phyloP scores from a whole-genome alignment of 2,113 vertebrate species.

The Mus pahari region DNA sequence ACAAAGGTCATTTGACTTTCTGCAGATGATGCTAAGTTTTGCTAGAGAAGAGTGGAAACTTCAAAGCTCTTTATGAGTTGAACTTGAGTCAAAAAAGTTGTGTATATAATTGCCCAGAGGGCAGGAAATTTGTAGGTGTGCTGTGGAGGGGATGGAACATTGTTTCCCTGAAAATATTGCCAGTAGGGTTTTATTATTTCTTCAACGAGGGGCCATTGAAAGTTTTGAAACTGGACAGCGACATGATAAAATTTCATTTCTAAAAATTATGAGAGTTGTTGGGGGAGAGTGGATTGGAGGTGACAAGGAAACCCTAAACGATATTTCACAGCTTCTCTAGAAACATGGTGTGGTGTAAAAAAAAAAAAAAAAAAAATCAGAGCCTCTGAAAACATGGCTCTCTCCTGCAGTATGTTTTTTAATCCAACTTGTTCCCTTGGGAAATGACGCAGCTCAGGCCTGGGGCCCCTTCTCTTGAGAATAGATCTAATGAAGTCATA shows the following conservation, averaged over 20 bases:
- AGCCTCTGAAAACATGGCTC: not conserved
- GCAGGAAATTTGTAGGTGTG: not conserved
- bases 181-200: conserved; percentile 62
- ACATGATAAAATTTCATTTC: conserved; percentile 67
- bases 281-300: conserved; percentile 12
- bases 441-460: not conserved
- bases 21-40: not conserved
- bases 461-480: not conserved
- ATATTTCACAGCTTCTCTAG: conserved; percentile 10
- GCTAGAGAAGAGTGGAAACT: conserved; percentile 6
- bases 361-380: not conserved
- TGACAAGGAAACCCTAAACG: not conserved
- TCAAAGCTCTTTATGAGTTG: not conserved
- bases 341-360: not conserved
- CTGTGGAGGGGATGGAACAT: not conserved
- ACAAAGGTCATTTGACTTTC: not conserved
- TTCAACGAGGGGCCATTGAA: conserved; percentile 8
- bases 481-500: not conserved
- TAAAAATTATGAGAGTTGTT: conserved; percentile 57
- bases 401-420: not conserved
- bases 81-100: conserved; percentile 42
- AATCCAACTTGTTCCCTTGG: not conserved
- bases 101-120: not conserved
- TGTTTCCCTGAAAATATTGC: conserved; percentile 53
- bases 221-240: conserved; percentile 23